Percentiles rank a stretch among this genome's conserved stretches.
Conservation (phyloP, 2,888 invertebrate genomes). For the Nemoura dubitans region DNA sequence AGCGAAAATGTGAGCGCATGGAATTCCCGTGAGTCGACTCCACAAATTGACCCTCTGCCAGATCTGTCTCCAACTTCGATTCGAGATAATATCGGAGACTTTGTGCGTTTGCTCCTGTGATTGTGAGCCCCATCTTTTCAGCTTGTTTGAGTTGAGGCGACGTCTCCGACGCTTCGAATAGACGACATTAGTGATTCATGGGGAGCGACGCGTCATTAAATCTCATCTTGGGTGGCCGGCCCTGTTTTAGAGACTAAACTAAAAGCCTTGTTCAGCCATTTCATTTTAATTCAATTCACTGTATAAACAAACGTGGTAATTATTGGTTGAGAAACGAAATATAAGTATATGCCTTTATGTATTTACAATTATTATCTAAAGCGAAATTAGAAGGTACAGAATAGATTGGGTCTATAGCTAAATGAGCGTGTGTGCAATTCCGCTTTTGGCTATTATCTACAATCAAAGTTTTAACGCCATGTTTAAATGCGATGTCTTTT, state of each 20-base stretch:
- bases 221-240: background rate
- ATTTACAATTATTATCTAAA: no score
- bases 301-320: background rate
- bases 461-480: no score
- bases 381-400: no score
- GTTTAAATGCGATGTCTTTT: no score
- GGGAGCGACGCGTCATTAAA: background rate
- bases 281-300: background rate
- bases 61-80: background rate
- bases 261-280: background rate
- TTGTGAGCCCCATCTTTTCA: background rate
- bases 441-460: no score
- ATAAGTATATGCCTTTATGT: background rate
- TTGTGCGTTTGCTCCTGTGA: background rate
- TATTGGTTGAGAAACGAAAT: background rate
- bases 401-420: no score
- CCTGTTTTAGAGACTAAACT: background rate
- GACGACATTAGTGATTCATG: background rate
- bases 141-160: background rate
- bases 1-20: background rate
- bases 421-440: no score
- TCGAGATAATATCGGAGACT: background rate
- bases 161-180: background rate
- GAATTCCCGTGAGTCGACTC: background rate
- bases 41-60: constrained; percentile 2